These are phyloP conservation scores for Perdita meconis DNA, from an alignment of 2,888 invertebrate species.

Conservation along the genomic window DNA sequence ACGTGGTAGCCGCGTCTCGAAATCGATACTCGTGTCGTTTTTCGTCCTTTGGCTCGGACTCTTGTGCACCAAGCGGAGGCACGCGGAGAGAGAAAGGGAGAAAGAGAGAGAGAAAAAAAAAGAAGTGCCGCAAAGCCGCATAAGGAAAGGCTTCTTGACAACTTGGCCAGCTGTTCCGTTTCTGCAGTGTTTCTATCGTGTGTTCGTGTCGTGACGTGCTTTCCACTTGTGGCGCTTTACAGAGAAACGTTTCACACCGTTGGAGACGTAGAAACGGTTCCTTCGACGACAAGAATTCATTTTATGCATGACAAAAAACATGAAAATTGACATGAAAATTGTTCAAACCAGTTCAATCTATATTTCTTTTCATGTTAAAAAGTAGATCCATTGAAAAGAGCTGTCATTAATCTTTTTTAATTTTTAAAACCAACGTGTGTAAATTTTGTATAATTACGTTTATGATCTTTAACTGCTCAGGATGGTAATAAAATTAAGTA, in stretches of 20 bases:
- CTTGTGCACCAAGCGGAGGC: not conserved
- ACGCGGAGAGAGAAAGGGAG: no score
- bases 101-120: no score
- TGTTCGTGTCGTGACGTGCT: slow-evolving; percentile 16
- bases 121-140: slow-evolving; percentile 38
- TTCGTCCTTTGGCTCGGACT: slow-evolving; percentile 6
- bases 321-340: no score
- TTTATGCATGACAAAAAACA: no score
- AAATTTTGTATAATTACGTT: no score
- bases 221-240: slow-evolving; percentile 12
- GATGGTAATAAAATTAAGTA: no score
- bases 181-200: slow-evolving; percentile 9
- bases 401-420: no score
- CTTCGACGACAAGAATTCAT: not conserved
- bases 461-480: no score
- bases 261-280: slow-evolving; percentile 28
- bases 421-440: no score
- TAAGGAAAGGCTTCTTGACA: slow-evolving; percentile 52
- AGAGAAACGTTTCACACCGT: not conserved
- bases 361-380: no score
- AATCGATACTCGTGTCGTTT: slow-evolving; percentile 37
- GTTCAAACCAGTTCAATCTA: no score
- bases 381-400: no score
- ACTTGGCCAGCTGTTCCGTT: slow-evolving; percentile 47
- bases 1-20: slow-evolving; percentile 31